Conservation (phyloP, 2,797 vertebrate genomes). For the Microctenopoma stevenorrisi region DNA sequence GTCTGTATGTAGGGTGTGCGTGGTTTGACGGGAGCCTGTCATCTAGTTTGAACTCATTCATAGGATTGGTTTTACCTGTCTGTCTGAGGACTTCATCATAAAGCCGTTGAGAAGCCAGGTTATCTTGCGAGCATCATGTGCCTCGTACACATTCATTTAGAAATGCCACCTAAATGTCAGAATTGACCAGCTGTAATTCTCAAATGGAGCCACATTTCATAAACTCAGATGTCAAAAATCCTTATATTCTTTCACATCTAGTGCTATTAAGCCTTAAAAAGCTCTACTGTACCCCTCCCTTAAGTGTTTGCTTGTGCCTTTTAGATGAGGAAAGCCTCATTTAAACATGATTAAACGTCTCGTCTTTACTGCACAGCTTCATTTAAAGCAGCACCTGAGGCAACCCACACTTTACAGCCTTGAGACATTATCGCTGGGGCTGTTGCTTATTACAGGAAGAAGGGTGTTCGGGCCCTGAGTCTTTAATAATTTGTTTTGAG, state of each 20-base stretch:
- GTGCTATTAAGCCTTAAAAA: no score
- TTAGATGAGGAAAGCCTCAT: conserved; percentile 48
- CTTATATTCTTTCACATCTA: conserved; percentile 1
- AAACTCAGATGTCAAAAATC: conserved; percentile 46
- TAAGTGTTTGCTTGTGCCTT: conserved; percentile 19
- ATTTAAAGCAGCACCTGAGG: conserved; percentile 8
- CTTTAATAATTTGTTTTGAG: conserved; percentile 29
- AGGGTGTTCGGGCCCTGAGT: conserved; percentile 26
- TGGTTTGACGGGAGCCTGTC: conserved; percentile 12
- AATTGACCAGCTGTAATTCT: conserved; percentile 30
- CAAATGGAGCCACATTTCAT: conserved; percentile 35
- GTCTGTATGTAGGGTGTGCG: neutral
- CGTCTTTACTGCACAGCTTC: conserved; percentile 17
- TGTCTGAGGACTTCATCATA: conserved; percentile 20
- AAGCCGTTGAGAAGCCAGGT: conserved; percentile 22
- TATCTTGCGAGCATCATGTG: neutral
- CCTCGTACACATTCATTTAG: conserved; percentile 17
- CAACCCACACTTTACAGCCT: neutral
- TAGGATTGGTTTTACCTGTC: conserved; percentile 35
- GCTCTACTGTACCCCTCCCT: neutral
- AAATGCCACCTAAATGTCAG: conserved; percentile 76
- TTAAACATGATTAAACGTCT: conserved; percentile 53
- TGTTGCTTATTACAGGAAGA: conserved; percentile 35
- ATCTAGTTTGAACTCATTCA: conserved; percentile 37
- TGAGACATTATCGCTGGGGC: conserved; percentile 27